Evolutionary conservation across 2,797 vertebrate genomes (phyloP), one percentile per base, ranked within the genome.

Genomic region (Mormyrus proboscirostris): DNA sequence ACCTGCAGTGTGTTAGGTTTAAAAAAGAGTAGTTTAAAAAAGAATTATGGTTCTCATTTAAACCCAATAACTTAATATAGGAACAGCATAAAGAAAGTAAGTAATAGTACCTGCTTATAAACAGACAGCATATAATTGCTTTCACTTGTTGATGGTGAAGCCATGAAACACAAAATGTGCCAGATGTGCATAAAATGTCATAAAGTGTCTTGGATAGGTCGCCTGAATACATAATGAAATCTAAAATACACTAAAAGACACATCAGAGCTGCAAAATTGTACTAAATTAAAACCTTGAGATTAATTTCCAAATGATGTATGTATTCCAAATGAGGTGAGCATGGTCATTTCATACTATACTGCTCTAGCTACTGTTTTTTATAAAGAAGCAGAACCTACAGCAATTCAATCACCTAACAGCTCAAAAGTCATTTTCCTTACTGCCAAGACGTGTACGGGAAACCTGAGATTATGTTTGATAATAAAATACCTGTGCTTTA

Each of bases 1-100:
- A 59, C 33, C 79, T 29, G 57, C 59, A n/a, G 47, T 62, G 16
- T 59, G 47, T 25, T 16, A 29, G 50, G 57, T 44, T 33, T 33
- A 33, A 33, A 33, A 33, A 33, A 33, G 29, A 47, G 79, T 53
- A 38, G 49, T 79, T 76, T 76, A 12, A 86, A 86, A 86, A 29
- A 29, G 62, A 38, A 59, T 22, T 73, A 29, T 10, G 49, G 89
- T 65, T 29, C 62, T 86, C 83, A 44, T 86, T 86, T 73, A 86
- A 86, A 10, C 7, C 33, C 88, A 86, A 33, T 8, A 51, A 73
- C 83, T 88, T 59, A 25, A 86, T 53, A 62, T 49, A 69, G 76
- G 19, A 88, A 33, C 76, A 69, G 22, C 22, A 59, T 2, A 76
- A 62, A 47, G 83, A 90, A 79, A 85, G 33, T 82, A 69, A 84